phyloP scores from a whole-genome alignment of 2,113 vertebrate genomes.

The Rhabdornis inornatus region DNA sequence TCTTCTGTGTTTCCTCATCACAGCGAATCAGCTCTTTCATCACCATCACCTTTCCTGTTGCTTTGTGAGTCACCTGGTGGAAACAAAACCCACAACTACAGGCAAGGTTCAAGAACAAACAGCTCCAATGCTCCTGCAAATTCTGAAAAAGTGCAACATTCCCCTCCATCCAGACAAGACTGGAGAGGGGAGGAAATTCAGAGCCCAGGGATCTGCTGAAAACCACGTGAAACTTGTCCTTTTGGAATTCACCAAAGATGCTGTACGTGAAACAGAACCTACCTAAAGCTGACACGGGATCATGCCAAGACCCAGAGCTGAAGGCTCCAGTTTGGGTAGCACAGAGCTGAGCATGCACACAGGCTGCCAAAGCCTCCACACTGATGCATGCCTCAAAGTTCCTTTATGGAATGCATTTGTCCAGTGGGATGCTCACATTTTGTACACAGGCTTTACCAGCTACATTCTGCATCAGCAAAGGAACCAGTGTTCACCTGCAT shows the following conservation, averaged over 20 bases:
- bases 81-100: slow-evolving; percentile 7
- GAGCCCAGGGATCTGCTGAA: neutral
- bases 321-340: neutral
- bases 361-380: neutral
- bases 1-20: slow-evolving; percentile 97
- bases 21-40: slow-evolving; percentile 98
- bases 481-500: neutral
- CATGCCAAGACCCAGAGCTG: neutral
- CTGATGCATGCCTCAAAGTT: neutral
- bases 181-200: neutral
- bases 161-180: neutral
- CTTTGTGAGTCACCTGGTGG: slow-evolving; percentile 91
- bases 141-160: neutral
- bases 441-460: neutral
- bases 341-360: neutral
- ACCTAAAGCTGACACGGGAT: neutral
- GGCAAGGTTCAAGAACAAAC: neutral
- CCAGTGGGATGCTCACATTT: rapidly evolving
- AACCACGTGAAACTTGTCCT: neutral
- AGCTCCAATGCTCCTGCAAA: neutral
- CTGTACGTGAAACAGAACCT: neutral
- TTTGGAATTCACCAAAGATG: neutral
- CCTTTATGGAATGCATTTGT: neutral
- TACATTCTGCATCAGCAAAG: neutral
- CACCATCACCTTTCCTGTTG: slow-evolving; percentile 97